Evolutionary conservation across 2,888 invertebrate species (phyloP).

Genomic region (Yponomeuta sedellus): DNA sequence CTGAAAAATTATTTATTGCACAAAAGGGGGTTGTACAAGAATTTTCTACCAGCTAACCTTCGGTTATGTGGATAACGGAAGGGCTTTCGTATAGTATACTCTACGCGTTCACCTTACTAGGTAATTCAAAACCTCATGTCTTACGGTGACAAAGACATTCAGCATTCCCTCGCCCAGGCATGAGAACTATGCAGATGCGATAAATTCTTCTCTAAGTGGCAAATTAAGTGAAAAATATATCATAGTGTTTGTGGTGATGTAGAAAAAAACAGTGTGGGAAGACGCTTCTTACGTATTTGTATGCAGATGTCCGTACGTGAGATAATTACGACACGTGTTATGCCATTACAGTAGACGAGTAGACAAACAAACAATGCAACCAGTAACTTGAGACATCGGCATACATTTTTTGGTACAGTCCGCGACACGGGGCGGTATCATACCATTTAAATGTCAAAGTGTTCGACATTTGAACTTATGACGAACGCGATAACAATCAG

Average conservation of each 20-base stretch:
- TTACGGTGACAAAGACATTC: not conserved
- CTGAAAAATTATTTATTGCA: no score
- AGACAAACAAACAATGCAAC: slow-evolving; percentile 10
- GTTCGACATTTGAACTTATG: no score
- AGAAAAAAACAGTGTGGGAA: slow-evolving; percentile 13
- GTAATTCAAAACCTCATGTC: not conserved
- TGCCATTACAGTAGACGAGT: slow-evolving; percentile 4
- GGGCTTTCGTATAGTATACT: no score
- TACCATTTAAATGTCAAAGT: no score
- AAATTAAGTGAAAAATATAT: slow-evolving; percentile 9
- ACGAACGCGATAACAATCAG: no score
- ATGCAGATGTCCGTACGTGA: slow-evolving; percentile 15
- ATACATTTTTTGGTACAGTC: not conserved
- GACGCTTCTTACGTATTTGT: slow-evolving; percentile 11
- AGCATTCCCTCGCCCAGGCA: not conserved
- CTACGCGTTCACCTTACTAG: no score
- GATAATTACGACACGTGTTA: slow-evolving; percentile 15
- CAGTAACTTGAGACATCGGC: not conserved
- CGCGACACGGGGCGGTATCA: not conserved
- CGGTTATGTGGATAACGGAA: no score
- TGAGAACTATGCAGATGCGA: not conserved
- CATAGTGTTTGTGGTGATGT: not conserved
- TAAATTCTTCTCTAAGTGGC: slow-evolving; percentile 5
- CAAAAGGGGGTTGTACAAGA: no score
- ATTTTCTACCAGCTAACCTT: no score